Evolutionary conservation across 2,888 invertebrate species (phyloP).

Genomic region (Meloe dianella): DNA sequence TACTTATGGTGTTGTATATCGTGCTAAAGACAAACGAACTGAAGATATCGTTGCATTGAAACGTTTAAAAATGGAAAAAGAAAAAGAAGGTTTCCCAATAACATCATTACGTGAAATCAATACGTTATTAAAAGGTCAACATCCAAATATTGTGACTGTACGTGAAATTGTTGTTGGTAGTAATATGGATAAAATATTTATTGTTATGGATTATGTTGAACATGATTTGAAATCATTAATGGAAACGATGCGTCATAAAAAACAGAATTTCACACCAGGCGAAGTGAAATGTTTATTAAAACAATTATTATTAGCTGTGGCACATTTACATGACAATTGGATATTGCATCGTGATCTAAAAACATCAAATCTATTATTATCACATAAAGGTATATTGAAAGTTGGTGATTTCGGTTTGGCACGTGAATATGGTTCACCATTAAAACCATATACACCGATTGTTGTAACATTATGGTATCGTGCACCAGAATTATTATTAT

Average conservation of each 20-base stretch:
- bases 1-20: constrained; percentile 97
- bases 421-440: constrained; percentile 95
- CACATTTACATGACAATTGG: constrained; percentile 99
- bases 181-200: constrained; percentile 98
- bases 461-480: constrained; percentile 99
- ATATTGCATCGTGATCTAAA: constrained; percentile 98
- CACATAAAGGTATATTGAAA: constrained; percentile 77
- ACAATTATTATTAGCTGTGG: constrained; percentile 86
- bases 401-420: constrained; percentile 94
- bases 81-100: constrained; percentile 99
- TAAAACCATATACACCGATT: constrained; percentile 94
- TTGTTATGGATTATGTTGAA: constrained; percentile 99
- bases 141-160: constrained; percentile 97
- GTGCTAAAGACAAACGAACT: constrained; percentile 94
- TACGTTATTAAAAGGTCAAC: constrained; percentile 93
- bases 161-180: constrained; percentile 98
- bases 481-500: constrained; percentile 92
- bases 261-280: constrained; percentile 71
- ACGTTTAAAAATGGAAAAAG: constrained; percentile 99
- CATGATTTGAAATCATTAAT: constrained; percentile 97
- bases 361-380: constrained; percentile 94
- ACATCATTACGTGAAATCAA: constrained; percentile 98
- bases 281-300: constrained; percentile 96
- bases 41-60: constrained; percentile 98
- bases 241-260: constrained; percentile 93